phyloP scores from a whole-genome alignment of 1,140 invertebrate species.

The Pseudobourletiella spinata region DNA sequence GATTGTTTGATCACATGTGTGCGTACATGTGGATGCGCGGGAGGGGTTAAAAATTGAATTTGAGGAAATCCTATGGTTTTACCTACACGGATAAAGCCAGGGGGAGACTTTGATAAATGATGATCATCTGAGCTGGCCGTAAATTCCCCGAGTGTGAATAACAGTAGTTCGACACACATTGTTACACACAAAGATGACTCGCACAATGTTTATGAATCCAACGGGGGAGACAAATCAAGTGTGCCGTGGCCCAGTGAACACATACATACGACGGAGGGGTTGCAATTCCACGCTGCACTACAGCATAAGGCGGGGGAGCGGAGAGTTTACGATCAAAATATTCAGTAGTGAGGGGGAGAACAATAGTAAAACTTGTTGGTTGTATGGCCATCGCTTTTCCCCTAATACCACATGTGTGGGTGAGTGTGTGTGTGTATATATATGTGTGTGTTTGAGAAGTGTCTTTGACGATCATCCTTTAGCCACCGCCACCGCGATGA shows the following conservation, averaged over 20 bases:
- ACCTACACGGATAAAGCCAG: not conserved
- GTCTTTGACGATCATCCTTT: not conserved
- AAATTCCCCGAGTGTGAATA: slow-evolving; percentile 23
- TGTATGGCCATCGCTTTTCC: not conserved
- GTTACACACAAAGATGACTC: slow-evolving; percentile 24
- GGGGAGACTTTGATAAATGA: slow-evolving; percentile 4
- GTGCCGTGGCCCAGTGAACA: slow-evolving; percentile 8
- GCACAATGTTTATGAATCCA: not conserved
- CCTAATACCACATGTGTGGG: no score
- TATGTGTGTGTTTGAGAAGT: no score
- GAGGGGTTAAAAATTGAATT: not conserved
- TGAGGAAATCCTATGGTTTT: not conserved
- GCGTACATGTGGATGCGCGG: not conserved
- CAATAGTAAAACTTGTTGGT: not conserved
- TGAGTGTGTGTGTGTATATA: no score
- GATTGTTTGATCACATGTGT: not conserved
- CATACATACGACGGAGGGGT: no score
- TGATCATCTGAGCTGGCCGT: slow-evolving; percentile 1
- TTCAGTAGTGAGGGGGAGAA: no score
- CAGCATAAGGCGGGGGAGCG: not conserved
- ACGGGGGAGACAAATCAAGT: not conserved
- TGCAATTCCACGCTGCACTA: not conserved
- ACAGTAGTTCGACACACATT: slow-evolving; percentile 22
- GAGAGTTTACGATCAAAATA: no score
- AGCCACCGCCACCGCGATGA: not conserved